These are phyloP conservation scores for Euthynnus affinis DNA, from an alignment of 2,797 vertebrate genomes.

Conservation along the genomic window DNA sequence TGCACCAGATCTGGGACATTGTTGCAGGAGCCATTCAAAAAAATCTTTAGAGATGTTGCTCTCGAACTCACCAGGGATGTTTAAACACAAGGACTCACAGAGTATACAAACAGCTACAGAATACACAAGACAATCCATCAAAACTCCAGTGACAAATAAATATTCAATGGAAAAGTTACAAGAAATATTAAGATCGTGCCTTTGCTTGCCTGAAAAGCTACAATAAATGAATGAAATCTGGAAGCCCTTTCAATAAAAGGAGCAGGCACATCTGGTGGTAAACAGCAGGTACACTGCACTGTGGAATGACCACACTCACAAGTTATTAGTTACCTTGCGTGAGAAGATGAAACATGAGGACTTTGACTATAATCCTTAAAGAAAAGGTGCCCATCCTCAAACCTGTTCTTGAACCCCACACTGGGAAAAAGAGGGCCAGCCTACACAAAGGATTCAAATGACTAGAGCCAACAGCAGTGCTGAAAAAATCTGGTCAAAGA, in stretches of 20 bases:
- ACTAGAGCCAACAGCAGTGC: conserved; percentile 33
- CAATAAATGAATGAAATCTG: conserved; percentile 19
- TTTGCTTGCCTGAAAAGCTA: conserved; percentile 42
- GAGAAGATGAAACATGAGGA: conserved; percentile 65
- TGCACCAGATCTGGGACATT: conserved; percentile 71
- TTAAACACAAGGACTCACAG: conserved; percentile 44
- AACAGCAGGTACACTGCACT: conserved; percentile 21
- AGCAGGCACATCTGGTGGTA: conserved; percentile 44
- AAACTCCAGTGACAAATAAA: conserved; percentile 19
- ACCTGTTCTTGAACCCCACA: conserved; percentile 46
- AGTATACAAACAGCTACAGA: conserved; percentile 16
- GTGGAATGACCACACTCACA: conserved; percentile 28
- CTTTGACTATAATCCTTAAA: conserved; percentile 64
- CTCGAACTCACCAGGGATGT: conserved; percentile 41
- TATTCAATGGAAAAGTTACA: not conserved
- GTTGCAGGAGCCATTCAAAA: conserved; percentile 59
- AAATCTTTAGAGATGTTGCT: conserved; percentile 31
- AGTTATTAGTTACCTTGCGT: conserved; percentile 42
- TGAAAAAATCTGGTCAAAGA: conserved; percentile 24
- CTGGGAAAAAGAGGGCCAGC: conserved; percentile 33
- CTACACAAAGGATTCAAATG: conserved; percentile 34
- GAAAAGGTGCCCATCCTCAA: conserved; percentile 60
- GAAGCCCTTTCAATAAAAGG: conserved; percentile 25
- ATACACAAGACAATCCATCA: conserved; percentile 27
- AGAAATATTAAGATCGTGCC: conserved; percentile 26